These are phyloP conservation scores for Liopterus haemorrhoidalis DNA, from an alignment of 2,888 invertebrate species.

Conservation along the genomic window DNA sequence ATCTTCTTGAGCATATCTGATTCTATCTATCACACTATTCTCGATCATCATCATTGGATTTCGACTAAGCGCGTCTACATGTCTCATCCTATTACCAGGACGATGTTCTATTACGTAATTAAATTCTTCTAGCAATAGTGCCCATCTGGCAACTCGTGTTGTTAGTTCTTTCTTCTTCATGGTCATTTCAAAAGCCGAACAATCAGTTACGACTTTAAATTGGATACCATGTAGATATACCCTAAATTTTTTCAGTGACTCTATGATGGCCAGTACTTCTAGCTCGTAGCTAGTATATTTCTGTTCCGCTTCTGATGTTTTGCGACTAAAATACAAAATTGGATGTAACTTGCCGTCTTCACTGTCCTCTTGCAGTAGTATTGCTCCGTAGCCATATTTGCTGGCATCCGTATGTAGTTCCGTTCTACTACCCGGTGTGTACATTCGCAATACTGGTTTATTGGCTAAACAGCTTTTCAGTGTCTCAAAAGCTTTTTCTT, in stretches of 20 bases:
- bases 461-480: slow-evolving; percentile 12
- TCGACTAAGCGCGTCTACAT: slow-evolving; percentile 25
- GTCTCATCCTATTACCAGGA: slow-evolving; percentile 24
- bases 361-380: slow-evolving; percentile 26
- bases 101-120: slow-evolving; percentile 26
- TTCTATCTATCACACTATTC: slow-evolving; percentile 7
- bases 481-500: slow-evolving; percentile 20
- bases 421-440: slow-evolving; percentile 11
- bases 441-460: slow-evolving; percentile 27
- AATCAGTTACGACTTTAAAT: slow-evolving; percentile 28
- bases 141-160: slow-evolving; percentile 29
- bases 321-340: slow-evolving; percentile 9
- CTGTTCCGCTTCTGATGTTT: slow-evolving; percentile 5
- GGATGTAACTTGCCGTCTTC: slow-evolving; percentile 16
- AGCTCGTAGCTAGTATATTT: slow-evolving; percentile 13
- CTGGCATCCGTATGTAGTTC: slow-evolving; percentile 25
- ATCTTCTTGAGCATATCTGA: slow-evolving; percentile 20
- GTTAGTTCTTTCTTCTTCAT: slow-evolving; percentile 22
- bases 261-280: slow-evolving; percentile 17
- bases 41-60: slow-evolving; percentile 2
- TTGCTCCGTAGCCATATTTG: slow-evolving; percentile 4
- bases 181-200: slow-evolving; percentile 22
- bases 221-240: slow-evolving; percentile 20
- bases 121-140: slow-evolving; percentile 28
- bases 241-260: slow-evolving; percentile 15